Evolutionary conservation across 2,888 invertebrate species (phyloP).

Genomic region (Cantharis flavilabris): DNA sequence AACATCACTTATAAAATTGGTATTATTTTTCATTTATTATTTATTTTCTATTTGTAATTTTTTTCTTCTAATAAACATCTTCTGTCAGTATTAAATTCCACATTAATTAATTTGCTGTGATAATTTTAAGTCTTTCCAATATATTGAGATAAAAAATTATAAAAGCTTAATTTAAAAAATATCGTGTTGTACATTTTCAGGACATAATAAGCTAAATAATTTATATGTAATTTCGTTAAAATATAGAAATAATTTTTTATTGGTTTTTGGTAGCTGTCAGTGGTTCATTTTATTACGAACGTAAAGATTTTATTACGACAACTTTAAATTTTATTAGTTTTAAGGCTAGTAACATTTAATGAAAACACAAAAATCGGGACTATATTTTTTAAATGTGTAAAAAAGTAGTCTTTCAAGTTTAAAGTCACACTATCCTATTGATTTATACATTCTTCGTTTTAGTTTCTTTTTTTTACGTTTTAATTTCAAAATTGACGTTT

Average conservation of each 20-base stretch:
- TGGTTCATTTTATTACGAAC: background rate
- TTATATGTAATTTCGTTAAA: background rate
- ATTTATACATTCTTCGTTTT: background rate
- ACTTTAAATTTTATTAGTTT: background rate
- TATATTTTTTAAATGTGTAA: background rate
- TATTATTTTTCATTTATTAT: too few relatives aligned
- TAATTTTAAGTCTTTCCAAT: too few relatives aligned
- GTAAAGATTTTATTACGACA: background rate
- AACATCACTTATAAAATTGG: too few relatives aligned
- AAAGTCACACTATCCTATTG: background rate
- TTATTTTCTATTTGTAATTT: too few relatives aligned
- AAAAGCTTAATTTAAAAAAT: background rate
- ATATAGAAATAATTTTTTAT: background rate
- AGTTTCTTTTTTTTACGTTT: background rate
- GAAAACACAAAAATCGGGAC: background rate
- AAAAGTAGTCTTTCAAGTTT: background rate
- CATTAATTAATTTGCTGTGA: background rate
- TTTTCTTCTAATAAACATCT: too few relatives aligned
- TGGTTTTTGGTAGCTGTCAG: background rate
- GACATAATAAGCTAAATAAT: background rate
- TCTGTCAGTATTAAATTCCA: background rate
- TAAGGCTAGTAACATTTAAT: background rate
- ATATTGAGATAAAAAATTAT: background rate
- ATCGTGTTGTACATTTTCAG: background rate
- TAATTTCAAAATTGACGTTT: background rate